A percentile compares a stretch with the other conserved stretches of the same genome.
Conservation (phyloP, 1,140 invertebrate genomes). For the Lepidurus apus region DNA sequence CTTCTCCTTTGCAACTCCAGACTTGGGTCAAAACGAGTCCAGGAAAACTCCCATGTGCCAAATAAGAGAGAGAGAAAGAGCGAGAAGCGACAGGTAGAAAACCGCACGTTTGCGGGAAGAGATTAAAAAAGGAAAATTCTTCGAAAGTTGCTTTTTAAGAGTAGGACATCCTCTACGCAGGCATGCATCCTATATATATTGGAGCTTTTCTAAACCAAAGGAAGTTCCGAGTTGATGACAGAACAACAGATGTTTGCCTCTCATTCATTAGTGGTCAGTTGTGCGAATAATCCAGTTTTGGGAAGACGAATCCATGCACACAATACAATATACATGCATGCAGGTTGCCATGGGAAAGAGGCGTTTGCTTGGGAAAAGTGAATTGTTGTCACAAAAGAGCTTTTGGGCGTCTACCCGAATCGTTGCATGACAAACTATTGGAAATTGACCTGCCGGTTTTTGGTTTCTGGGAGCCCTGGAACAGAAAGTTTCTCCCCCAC, state of each 20-base stretch:
- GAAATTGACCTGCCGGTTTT: background rate
- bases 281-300: background rate
- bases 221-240: background rate
- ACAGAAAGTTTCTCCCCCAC: too few species aligned
- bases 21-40: background rate
- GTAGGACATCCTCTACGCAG: too few species aligned
- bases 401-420: background rate
- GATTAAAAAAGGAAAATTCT: too few species aligned
- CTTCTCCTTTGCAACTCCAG: background rate
- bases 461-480: too few species aligned
- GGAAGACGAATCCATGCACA: background rate
- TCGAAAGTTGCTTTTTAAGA: too few species aligned
- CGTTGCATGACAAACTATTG: background rate
- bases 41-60: background rate
- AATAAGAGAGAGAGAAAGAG: background rate
- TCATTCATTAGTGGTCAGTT: background rate
- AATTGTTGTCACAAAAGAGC: constrained; percentile 11
- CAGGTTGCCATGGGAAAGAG: background rate
- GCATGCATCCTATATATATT: too few species aligned
- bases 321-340: background rate
- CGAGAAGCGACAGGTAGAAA: background rate
- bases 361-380: constrained; percentile 10
- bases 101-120: too few species aligned
- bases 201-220: background rate
- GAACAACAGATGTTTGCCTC: background rate